Percentiles rank a stretch among this genome's conserved stretches.
Conservation (phyloP, 2,113 vertebrate species). For the Apus apus region DNA sequence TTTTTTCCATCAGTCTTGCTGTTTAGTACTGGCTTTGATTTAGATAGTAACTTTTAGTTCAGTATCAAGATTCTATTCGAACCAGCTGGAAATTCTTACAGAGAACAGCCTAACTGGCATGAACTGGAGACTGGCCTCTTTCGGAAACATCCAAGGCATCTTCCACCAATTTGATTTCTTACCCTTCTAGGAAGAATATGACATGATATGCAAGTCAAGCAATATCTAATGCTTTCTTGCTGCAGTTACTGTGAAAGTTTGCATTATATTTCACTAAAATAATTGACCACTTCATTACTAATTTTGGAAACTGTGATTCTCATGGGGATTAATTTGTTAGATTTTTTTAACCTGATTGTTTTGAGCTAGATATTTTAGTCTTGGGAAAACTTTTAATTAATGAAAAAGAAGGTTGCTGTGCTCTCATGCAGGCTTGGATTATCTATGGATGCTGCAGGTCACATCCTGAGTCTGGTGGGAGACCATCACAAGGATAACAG, state of each 20-base stretch:
- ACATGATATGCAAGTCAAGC: not conserved
- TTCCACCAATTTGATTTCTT: not conserved
- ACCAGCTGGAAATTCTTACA: not conserved
- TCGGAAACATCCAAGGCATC: not conserved
- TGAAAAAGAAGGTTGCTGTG: not conserved
- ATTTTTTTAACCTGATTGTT: not conserved
- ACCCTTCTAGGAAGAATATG: not conserved
- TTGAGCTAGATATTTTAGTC: not conserved
- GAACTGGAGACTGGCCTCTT: not conserved
- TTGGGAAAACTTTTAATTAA: not conserved
- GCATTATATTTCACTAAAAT: not conserved
- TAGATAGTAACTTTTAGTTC: not conserved
- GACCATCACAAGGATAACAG: not conserved
- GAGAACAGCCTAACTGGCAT: not conserved
- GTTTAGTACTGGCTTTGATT: not conserved
- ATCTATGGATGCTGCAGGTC: not conserved
- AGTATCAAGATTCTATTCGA: not conserved
- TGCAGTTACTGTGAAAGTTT: not conserved
- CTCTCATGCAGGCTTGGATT: not conserved
- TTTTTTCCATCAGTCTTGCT: not conserved
- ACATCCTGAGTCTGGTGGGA: not conserved
- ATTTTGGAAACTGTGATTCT: not conserved
- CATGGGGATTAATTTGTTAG: not conserved
- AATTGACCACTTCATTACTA: not conserved
- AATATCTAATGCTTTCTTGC: not conserved